Base-by-base conservation (phyloP, 2,888 invertebrate species). In the Acholoe squamosa region DNA sequence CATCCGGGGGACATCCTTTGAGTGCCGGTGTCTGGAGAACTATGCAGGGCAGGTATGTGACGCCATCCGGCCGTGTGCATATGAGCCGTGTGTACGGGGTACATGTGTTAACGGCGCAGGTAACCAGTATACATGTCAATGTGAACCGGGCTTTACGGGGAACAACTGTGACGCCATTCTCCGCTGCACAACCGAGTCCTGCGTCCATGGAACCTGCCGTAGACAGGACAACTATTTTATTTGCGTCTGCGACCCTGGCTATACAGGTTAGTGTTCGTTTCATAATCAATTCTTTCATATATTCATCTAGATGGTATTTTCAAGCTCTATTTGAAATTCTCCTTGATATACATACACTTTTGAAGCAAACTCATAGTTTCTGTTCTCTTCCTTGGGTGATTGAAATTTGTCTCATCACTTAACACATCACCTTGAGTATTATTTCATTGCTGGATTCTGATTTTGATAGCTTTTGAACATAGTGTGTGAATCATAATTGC, bases 201-300 rank as follows among this genome's bases (percentile, higher is more conserved):
- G 95, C 91, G 80, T 94, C 91, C 92, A 93, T 92, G 95, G 95
- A n/a, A 91, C 91, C 34, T 95, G 95, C 92, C 89, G 52, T 7
- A 28, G 19, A 25, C 86, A 91, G 51, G 61, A 1, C 51, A 22
- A 19, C 19, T 43, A 31, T 25, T 84, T 91, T n/a, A 91, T 56
- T 16, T 95, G 95, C 93, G 92, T 93, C 1, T 95, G 95, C 92
- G 56, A 91, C 7, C 89, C 91, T 34, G 94, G 94, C 14, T 94
- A 92, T 89, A 93, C 93, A 92, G 94, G 95, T 94, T 90, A 90
- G 61, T 7, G 61, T n/a, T 43, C 10, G 43, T 43, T 43, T 43
- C 3, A 43, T n/a, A 3, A 7, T 89, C 61, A 5, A 56, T 52
- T 25, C 56, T 51, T 14, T 28, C 61, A 56, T 52, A 52, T 56